These are phyloP conservation scores for Artemisiospiza belli DNA, from an alignment of 2,113 vertebrate genomes.

Conservation along the genomic window DNA sequence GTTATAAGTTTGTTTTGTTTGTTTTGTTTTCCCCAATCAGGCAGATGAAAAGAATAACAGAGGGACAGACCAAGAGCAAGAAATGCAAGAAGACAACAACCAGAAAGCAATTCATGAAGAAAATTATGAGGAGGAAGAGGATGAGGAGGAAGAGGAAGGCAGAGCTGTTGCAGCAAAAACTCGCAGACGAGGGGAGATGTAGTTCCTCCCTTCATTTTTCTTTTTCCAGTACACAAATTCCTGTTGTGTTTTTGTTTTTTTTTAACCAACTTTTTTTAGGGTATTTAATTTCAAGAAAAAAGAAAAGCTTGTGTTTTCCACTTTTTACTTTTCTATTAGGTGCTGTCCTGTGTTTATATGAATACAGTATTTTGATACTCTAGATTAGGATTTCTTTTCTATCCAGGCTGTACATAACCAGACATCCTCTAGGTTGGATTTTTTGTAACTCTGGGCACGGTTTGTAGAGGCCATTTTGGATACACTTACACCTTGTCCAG, in stretches of 20 bases:
- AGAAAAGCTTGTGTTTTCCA: conserved; percentile 32
- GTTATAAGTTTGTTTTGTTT: background rate
- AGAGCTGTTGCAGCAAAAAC: conserved; percentile 75
- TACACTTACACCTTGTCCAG: background rate
- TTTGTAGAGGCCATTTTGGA: background rate
- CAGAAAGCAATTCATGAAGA: conserved; percentile 80
- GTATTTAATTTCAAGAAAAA: conserved; percentile 49
- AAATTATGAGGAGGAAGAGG: conserved; percentile 89
- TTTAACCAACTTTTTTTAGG: background rate
- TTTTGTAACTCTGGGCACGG: background rate
- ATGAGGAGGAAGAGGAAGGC: conserved; percentile 82
- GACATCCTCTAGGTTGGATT: background rate
- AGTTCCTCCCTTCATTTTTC: background rate
- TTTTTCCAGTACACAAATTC: background rate
- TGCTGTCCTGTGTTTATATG: conserved; percentile 69
- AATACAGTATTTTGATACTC: conserved; percentile 76
- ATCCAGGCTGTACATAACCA: conserved; percentile 55
- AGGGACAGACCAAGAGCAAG: conserved; percentile 72
- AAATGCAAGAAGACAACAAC: conserved; percentile 52
- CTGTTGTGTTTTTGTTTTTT: background rate
- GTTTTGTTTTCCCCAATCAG: conserved; percentile 15
- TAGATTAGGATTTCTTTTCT: conserved; percentile 75
- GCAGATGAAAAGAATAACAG: conserved; percentile 72
- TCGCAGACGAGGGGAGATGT: conserved; percentile 90
- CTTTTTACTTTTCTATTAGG: conserved; percentile 76